Base-by-base conservation (phyloP, 2,888 invertebrate genomes). In the Ormyrus thymus region DNA sequence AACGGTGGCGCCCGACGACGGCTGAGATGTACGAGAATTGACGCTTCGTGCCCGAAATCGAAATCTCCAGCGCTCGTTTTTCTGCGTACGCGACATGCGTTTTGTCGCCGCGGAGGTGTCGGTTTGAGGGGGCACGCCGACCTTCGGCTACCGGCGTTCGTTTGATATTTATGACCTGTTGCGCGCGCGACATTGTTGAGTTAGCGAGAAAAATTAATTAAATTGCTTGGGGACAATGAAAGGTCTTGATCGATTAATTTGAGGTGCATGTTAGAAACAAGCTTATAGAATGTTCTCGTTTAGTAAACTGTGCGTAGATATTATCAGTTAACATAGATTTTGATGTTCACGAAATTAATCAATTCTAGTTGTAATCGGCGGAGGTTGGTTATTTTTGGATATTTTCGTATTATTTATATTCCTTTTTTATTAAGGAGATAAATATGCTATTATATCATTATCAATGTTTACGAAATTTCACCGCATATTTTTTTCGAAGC, bases 131-230 rank as follows among this genome's bases (percentile, higher is more conserved):
- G 50, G 50, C 43, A 10, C 50, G 43, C n/a, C 50, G 15, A 59
- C 59, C 50, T 70, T 59, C 9, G 51, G 29, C 3, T 29, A 29
- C 29, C 10, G 50, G 15, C 29, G 70, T 50, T 10, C 10, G n/a
- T 1, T 29, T 7, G 59, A 50, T 70, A 59, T 70, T 70, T 70
- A 70, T 13, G 59, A 59, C 70, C 50, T 70, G 59, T 70, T 70
- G 29, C 3, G 3, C 2, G 29, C 2, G 29, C 29, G 4, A 29
- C 29, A 3, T 29, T 0, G 29, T 29, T 29, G 29, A 29, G 29
- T 29, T 29, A 3, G 0, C 29, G 29, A 3, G 29, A 29, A 29
- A 3, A 29, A 29, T 29, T 29, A 29, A 29, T 29, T 29, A 29
- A 29, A 29, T 29, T 29, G 29, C 2, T 29, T 29, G 2, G 29